Evolutionary conservation across 2,797 vertebrate genomes (phyloP), one percentile per base, ranked within the genome.

Genomic region (Megaceryle alcyon): DNA sequence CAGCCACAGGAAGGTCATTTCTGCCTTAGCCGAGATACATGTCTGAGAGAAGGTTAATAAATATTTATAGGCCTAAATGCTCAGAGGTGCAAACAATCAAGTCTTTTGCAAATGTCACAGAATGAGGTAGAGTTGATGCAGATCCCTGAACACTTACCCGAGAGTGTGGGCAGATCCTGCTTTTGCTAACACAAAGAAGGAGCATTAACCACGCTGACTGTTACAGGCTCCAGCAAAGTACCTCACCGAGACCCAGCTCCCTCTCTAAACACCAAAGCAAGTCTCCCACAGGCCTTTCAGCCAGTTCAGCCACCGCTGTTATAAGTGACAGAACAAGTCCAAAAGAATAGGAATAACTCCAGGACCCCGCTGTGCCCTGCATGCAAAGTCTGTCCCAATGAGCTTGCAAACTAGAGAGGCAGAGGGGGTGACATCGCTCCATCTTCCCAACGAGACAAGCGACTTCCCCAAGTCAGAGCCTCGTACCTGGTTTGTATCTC

Each of bases 51-150:
- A 91, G 69, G 29, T 63, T 64, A 49, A 88, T 90, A 86, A 90
- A 96, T 90, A 96, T 94, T 96, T 80, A 91, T 33, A 56, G 69
- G 31, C 23, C 69, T 81, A 56, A 90, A 78, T 23, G 69, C 85
- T 88, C 88, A 25, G 72, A 69, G 76, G 88, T 56, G 61, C 72
- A 91, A 90, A 90, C 88, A 83, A 86, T 71, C 23, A n/a, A 68
- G 85, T 44, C 51, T 59, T 92, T 17, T 26, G 76, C 68, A 94
- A 95, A 93, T 90, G 80, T 54, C 92, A 85, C 20, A 6, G 39
- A 51, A 56, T 2, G 11, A 15, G 66, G 53, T 8, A 6, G 51
- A 61, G 70, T 68, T 73, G 69, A 11, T 22, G 22, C 66, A 53
- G 35, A 19, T 23, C 78, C 82, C 73, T 7, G 21, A 41, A 9